Evolutionary conservation across 30 jellyfish, hydroid and myxozoan species (phyloP).

Genomic region (Aurelia coerulea): DNA sequence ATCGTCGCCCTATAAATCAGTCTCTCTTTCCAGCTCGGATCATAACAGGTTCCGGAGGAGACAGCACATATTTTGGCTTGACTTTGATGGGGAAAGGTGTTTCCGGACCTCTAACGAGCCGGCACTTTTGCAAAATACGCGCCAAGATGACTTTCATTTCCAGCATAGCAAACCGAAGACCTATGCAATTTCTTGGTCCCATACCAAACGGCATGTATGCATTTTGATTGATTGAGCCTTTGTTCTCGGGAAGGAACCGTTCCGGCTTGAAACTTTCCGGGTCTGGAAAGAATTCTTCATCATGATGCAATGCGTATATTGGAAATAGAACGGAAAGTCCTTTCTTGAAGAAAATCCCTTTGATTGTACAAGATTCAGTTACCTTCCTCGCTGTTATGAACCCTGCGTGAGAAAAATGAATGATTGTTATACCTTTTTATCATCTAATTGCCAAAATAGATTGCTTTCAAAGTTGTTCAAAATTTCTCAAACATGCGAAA

Average conservation of each 20-base stretch:
- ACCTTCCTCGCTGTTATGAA: conserved; percentile 5
- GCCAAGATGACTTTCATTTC: conserved; percentile 52
- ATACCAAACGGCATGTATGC: conserved; percentile 67
- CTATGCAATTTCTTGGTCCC: conserved; percentile 71
- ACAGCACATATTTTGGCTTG: conserved; percentile 21
- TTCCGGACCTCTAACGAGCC: conserved; percentile 46
- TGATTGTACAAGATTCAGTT: conserved; percentile 35
- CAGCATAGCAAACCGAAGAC: conserved; percentile 62
- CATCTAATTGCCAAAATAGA: too few relatives aligned
- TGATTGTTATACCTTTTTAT: too few relatives aligned
- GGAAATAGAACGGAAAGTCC: conserved; percentile 44
- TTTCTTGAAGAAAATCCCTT: conserved; percentile 54
- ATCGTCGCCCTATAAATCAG: too few relatives aligned
- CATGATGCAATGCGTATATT: conserved; percentile 57
- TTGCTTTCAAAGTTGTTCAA: too few relatives aligned
- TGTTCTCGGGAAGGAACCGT: conserved; percentile 67
- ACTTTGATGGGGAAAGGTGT: conserved; percentile 39
- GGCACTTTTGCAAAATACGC: conserved; percentile 45
- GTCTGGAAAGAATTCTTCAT: conserved; percentile 53
- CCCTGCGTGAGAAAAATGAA: conserved; percentile 4
- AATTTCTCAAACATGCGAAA: too few relatives aligned
- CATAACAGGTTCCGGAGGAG: conserved; percentile 55
- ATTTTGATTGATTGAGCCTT: conserved; percentile 30
- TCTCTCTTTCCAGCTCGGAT: conserved; percentile 28
- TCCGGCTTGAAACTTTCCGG: conserved; percentile 75